Base-by-base conservation (phyloP, 92 coral and sea anemone genomes). In the Epizoanthus rinbou region DNA sequence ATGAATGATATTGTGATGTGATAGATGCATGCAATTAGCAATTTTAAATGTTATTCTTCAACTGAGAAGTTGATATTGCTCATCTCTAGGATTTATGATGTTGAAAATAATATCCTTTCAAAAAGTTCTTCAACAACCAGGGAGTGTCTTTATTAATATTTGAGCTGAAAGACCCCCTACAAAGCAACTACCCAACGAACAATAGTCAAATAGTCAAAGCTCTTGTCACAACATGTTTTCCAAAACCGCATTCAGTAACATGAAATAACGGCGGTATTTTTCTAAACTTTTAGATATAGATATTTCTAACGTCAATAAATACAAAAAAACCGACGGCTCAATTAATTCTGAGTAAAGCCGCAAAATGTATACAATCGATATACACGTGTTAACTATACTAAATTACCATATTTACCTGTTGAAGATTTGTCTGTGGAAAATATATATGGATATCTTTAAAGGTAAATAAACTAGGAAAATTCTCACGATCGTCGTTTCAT, bases 201-300 rank as follows among this genome's bases (percentile, higher is more conserved):
- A 74, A 74, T 56, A 64, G 37, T 21, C 6, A 50, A 9, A 50
- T 11, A 74, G 50, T 39, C 16, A 41, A 74, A 14, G 57, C 31
- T 74, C 47, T 56, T 74, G 63, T 74, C 59, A 52, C 64, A 74
- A 74, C 65, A 74, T 54, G 80, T 56, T 74, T 25, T 74, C 80
- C 22, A 8, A 8, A 18, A 56, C 19, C 22, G 35, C 52, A 56
- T 74, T 74, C 80, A 56, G 56, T 23, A 74, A 56, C 80, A 74
- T 56, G 33, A 25, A 16, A 74, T 24, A 43, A 25, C 56, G 54
- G 58, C 58, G 63, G 25, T 9, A 19, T 52, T 11, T 73, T 24
- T 23, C 59, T 16, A 15, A 41, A 53, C 24, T 24, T 37, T 56
- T 74, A 5, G 65, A 52, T 74, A 74, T 74, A 5, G 65, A 52